A percentile compares a stretch with the other conserved stretches of the same genome.
phyloP scores from a whole-genome alignment of 2,888 invertebrate species.

The Arge pagana region DNA sequence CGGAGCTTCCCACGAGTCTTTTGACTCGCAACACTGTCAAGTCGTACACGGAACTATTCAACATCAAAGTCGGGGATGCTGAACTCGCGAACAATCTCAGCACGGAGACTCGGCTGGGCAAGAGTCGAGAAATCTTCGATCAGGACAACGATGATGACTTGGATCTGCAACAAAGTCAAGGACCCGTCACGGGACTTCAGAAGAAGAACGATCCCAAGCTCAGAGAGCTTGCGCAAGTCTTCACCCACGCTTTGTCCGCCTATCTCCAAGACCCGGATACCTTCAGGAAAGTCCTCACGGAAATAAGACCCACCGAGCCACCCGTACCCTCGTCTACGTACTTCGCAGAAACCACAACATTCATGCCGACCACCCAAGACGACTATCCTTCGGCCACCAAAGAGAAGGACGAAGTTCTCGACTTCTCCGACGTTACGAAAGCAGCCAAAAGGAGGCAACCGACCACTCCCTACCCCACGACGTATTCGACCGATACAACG shows the following conservation, averaged over 20 bases:
- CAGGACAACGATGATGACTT: conserved; percentile 59
- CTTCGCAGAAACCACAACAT: conserved; percentile 50
- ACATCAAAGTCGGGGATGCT: conserved; percentile 50
- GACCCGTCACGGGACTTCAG: conserved; percentile 63
- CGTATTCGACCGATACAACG: conserved; percentile 30
- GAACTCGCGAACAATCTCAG: conserved; percentile 41
- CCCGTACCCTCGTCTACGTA: conserved; percentile 58
- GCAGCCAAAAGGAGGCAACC: conserved; percentile 43
- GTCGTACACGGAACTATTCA: conserved; percentile 63
- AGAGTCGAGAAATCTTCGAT: conserved; percentile 27
- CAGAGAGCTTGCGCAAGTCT: conserved; percentile 80
- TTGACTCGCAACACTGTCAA: conserved; percentile 72
- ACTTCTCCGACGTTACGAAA: conserved; percentile 72
- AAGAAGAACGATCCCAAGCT: conserved; percentile 65
- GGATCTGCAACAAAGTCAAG: conserved; percentile 68
- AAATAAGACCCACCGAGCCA: conserved; percentile 80
- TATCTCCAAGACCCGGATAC: conserved; percentile 83
- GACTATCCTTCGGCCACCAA: conserved; percentile 66
- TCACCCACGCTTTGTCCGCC: conserved; percentile 80
- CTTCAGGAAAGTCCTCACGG: conserved; percentile 75
- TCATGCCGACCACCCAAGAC: conserved; percentile 51
- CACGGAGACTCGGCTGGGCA: conserved; percentile 5
- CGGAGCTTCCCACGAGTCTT: conserved; percentile 64
- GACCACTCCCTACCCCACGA: conserved; percentile 41
- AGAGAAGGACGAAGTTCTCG: conserved; percentile 76